Base-by-base conservation (phyloP, 2,113 vertebrate genomes). In the Ceyx melanurus region DNA sequence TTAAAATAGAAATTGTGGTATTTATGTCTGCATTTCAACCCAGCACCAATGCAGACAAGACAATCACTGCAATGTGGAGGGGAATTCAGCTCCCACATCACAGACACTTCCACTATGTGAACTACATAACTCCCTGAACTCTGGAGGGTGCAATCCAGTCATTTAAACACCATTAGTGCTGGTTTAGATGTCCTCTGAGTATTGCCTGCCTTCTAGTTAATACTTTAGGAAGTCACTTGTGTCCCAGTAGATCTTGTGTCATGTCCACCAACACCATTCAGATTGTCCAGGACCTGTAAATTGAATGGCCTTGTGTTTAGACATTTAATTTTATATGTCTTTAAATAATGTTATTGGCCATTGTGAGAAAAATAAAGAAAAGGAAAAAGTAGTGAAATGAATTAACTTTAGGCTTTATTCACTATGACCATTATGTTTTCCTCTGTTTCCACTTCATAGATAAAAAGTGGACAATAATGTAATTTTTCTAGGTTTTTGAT, bases 181-280 rank as follows among this genome's bases (percentile, higher is more conserved):
- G 29, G 17, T 43, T 67, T n/a, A 50, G n/a, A 31, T 64, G 35
- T 46, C 15, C 25, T 68, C 0, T 7, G 21, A 64, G 33, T 37
- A 14, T 40, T 42, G 18, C 2, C 19, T 86, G 54, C 35, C 28
- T 48, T 51, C 45, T 31, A 2, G 2, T 33, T 61, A 29, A 25
- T n/a, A 35, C 73, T 64, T 25, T 42, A 68, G 40, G 14, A 73
- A 40, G 4, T 2, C 25, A 54, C 42, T n/a, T 6, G 3, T 2
- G 12, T 43, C 16, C 43, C 43, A n/a, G 1, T 0, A 77, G 7
- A 16, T 33, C 21, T 10, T 68, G 12, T 28, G 33, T 12, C 21
- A 8, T 19, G 20, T 21, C 50, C 21, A n/a, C 10, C 50, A n/a
- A 4, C 15, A 40, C 50, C 17, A 28, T 25, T 28, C 19, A 43